Percentiles rank a stretch among this genome's conserved stretches.
phyloP scores from a whole-genome alignment of 2,797 vertebrate genomes.

The Paedocypris micromegethes region DNA sequence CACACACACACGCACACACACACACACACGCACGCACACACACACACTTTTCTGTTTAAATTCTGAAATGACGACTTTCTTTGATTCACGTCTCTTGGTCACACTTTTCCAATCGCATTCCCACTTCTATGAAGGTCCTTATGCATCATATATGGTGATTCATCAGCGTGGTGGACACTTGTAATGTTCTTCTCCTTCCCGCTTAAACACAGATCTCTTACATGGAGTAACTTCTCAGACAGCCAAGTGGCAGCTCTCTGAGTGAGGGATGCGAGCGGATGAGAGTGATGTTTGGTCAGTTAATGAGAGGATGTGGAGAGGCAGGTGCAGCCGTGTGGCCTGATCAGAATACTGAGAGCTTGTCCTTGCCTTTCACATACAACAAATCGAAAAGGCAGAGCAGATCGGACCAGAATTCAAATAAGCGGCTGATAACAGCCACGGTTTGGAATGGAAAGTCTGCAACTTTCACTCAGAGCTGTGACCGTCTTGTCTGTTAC shows the following conservation, averaged over 20 bases:
- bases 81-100: conserved; percentile 22
- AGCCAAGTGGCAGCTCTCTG: conserved; percentile 30
- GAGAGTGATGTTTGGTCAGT: conserved; percentile 68
- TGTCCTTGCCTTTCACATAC: conserved; percentile 41
- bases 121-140: conserved; percentile 36
- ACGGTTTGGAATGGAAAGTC: conserved; percentile 20
- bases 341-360: conserved; percentile 69
- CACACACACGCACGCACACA: too few species aligned
- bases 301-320: conserved; percentile 69
- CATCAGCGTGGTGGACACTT: conserved; percentile 46
- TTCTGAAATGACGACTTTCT: conserved; percentile 17
- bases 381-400: conserved; percentile 10
- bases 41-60: too few species aligned
- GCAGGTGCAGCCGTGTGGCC: conserved; percentile 67
- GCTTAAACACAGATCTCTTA: conserved; percentile 49
- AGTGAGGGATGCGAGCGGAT: conserved; percentile 62
- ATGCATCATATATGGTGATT: conserved; percentile 53
- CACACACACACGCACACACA: too few species aligned
- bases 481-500: conserved; percentile 32
- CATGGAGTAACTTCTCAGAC: conserved; percentile 44
- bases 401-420: conserved; percentile 29
- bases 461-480: conserved; percentile 29
- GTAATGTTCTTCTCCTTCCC: conserved; percentile 39
- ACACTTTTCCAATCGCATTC: conserved; percentile 10
- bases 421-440: conserved; percentile 38